phyloP scores from a whole-genome alignment of 2,113 vertebrate genomes.

The Megaptera novaeangliae region DNA sequence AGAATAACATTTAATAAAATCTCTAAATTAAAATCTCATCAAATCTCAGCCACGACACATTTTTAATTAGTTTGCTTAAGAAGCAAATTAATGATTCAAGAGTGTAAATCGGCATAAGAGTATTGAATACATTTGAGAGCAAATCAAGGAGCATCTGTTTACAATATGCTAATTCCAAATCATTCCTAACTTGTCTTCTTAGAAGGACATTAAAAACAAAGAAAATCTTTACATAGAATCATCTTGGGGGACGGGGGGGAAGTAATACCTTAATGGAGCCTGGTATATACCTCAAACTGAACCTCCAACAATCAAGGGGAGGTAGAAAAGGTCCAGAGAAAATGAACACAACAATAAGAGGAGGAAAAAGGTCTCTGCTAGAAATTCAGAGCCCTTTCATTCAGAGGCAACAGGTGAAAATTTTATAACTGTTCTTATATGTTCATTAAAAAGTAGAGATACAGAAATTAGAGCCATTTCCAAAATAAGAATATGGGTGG shows the following conservation, averaged over 20 bases:
- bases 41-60: background rate
- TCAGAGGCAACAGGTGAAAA: background rate
- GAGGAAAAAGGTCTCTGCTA: background rate
- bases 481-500: background rate
- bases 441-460: background rate
- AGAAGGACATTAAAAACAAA: background rate
- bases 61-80: constrained; percentile 15
- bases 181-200: background rate
- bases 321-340: background rate
- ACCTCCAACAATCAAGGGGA: background rate
- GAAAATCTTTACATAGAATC: background rate
- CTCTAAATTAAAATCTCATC: constrained; percentile 16
- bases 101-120: background rate
- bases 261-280: background rate
- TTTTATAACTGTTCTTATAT: background rate
- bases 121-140: background rate
- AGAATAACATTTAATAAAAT: background rate
- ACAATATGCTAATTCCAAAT: background rate
- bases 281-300: background rate
- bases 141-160: background rate
- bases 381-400: background rate
- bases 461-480: background rate
- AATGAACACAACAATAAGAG: background rate
- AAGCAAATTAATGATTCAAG: background rate
- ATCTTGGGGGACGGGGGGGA: rapidly evolving